These are phyloP conservation scores for Hirtodrosophila histrioides DNA, from an alignment of 2,888 invertebrate species.

Conservation along the genomic window DNA sequence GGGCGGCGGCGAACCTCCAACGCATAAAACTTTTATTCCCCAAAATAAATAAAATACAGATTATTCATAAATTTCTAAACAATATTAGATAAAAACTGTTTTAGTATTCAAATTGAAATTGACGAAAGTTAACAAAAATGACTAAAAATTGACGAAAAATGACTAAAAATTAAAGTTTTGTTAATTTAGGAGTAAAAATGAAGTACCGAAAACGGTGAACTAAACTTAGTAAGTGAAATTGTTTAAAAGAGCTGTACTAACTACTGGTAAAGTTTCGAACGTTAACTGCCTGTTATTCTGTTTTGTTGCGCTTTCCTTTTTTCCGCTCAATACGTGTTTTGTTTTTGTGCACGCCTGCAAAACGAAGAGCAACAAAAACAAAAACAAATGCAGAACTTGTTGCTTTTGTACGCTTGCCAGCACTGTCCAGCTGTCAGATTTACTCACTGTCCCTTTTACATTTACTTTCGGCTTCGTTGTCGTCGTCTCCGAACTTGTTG, in stretches of 20 bases:
- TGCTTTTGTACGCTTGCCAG: conserved; percentile 25
- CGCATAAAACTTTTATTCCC: no score
- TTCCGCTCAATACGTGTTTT: conserved; percentile 14
- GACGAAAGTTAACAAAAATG: no score
- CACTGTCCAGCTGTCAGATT: conserved; percentile 27
- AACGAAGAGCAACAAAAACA: conserved; percentile 8
- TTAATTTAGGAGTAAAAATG: no score
- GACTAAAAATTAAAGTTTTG: no score
- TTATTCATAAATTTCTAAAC: no score
- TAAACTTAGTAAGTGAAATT: no score
- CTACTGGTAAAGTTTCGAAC: conserved; percentile 49
- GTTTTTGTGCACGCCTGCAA: conserved; percentile 14
- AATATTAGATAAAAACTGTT: no score
- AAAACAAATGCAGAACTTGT: conserved; percentile 15
- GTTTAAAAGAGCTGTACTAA: conserved; percentile 1
- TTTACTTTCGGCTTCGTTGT: conserved; percentile 24
- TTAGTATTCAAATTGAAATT: no score
- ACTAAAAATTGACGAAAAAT: no score
- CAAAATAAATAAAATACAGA: no score
- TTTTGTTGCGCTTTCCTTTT: conserved; percentile 17
- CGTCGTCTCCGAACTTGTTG: conserved; percentile 7
- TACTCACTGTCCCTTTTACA: conserved; percentile 26
- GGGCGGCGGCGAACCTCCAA: no score
- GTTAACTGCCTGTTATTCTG: background rate
- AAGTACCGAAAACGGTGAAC: no score